Evolutionary conservation across 2,113 vertebrate genomes (phyloP).

Genomic region (Falcunculus frontatus): DNA sequence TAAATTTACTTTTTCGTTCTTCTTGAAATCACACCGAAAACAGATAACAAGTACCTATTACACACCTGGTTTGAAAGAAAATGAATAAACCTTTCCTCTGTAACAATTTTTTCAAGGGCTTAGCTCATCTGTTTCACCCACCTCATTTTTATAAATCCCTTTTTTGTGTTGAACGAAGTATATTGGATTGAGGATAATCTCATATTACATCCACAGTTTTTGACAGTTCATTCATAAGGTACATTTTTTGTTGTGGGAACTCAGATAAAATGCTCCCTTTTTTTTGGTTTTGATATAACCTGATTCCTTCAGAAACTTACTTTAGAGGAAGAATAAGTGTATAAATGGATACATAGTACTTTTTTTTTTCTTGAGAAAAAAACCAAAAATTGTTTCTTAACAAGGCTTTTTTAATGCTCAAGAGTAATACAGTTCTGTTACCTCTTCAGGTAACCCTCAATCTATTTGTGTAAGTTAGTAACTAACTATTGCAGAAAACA

Average conservation of each 20-base stretch:
- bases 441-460: neutral
- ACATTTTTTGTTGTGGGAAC: neutral
- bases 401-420: neutral
- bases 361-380: neutral
- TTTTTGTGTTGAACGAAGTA: neutral
- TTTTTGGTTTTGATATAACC: neutral
- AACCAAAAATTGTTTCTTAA: neutral
- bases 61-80: neutral
- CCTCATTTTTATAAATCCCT: accelerated
- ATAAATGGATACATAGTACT: neutral
- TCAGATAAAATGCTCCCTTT: neutral
- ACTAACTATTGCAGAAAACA: neutral
- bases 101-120: neutral
- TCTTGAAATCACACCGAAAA: neutral
- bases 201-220: neutral
- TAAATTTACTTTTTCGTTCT: neutral
- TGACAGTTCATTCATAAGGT: neutral
- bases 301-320: neutral
- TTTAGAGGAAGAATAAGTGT: neutral
- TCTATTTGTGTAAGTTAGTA: neutral
- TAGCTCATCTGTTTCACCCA: neutral
- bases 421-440: neutral
- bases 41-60: neutral
- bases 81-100: neutral
- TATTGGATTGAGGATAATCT: neutral